These are phyloP conservation scores for Andrena hattorfiana DNA, from an alignment of 2,888 invertebrate species.

Conservation along the genomic window DNA sequence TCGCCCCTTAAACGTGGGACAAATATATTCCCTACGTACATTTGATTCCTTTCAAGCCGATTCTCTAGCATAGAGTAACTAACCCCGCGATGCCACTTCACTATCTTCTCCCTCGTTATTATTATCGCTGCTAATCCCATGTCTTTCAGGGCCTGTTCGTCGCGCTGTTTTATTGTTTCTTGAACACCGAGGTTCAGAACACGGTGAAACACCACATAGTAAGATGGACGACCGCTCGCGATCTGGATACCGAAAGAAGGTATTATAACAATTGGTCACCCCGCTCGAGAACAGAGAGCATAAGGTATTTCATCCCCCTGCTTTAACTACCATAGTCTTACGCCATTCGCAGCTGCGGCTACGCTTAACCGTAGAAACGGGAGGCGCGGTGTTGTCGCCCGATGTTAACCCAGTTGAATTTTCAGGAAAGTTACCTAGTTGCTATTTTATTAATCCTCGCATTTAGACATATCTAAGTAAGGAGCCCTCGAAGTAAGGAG, in stretches of 20 bases:
- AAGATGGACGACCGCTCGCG: slow-evolving; percentile 91
- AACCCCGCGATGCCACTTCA: background rate
- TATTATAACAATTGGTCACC: slow-evolving; percentile 94
- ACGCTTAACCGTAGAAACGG: background rate
- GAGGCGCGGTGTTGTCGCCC: background rate
- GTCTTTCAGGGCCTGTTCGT: slow-evolving; percentile 93
- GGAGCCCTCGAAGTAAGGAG: slow-evolving; percentile 17
- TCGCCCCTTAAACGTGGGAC: too few species aligned
- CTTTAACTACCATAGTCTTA: slow-evolving; percentile 2
- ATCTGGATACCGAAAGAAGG: slow-evolving; percentile 88
- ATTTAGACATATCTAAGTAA: slow-evolving; percentile 11
- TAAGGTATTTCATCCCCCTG: slow-evolving; percentile 87
- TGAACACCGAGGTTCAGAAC: slow-evolving; percentile 96
- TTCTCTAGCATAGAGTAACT: too few species aligned
- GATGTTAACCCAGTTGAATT: slow-evolving; percentile 3
- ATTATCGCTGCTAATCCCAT: background rate
- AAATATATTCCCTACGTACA: too few species aligned
- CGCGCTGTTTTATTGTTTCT: slow-evolving; percentile 96
- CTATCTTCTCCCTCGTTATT: background rate
- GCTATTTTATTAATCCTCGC: background rate
- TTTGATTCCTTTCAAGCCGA: too few species aligned
- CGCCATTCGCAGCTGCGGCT: background rate
- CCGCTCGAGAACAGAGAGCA: slow-evolving; percentile 92
- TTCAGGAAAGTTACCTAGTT: slow-evolving; percentile 29
- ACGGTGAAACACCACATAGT: slow-evolving; percentile 93